Percentiles rank a stretch among this genome's conserved stretches.
Conservation (phyloP, 1,140 invertebrate genomes). For the Drosophila orosa region DNA sequence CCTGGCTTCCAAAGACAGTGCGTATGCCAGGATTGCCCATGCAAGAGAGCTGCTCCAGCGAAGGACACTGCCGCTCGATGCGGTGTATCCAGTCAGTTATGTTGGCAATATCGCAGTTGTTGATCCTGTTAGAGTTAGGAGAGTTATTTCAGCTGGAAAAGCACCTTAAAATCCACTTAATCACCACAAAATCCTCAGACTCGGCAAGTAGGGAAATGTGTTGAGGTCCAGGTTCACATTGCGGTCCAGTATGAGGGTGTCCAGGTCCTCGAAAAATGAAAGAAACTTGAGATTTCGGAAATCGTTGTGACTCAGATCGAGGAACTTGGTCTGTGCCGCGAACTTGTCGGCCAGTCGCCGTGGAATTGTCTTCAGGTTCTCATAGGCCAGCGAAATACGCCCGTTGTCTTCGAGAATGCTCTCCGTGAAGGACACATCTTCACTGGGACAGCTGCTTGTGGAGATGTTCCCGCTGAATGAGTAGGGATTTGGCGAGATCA, state of each 20-base stretch:
- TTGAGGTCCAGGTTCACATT: conserved; percentile 72
- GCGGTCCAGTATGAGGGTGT: conserved; percentile 76
- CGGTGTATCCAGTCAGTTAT: conserved; percentile 77
- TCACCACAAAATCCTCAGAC: conserved; percentile 75
- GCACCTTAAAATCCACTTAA: not conserved
- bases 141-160: not conserved
- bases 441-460: conserved; percentile 67
- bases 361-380: conserved; percentile 74
- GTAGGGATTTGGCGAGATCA: conserved; percentile 72
- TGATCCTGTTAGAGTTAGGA: conserved; percentile 62
- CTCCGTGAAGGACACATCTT: conserved; percentile 67
- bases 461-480: conserved; percentile 71
- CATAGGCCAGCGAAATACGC: conserved; percentile 78
- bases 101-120: conserved; percentile 79
- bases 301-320: conserved; percentile 79
- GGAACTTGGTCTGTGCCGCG: conserved; percentile 69
- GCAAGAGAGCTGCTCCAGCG: conserved; percentile 72
- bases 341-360: conserved; percentile 74
- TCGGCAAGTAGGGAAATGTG: conserved; percentile 73
- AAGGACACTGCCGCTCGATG: conserved; percentile 71
- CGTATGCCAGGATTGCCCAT: conserved; percentile 78
- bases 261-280: conserved; percentile 74
- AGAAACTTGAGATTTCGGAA: conserved; percentile 78
- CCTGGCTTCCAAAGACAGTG: conserved; percentile 45
- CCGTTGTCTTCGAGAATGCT: conserved; percentile 76